A percentile compares a stretch with the other conserved stretches of the same genome.
These are phyloP conservation scores for Isurus oxyrinchus DNA, from an alignment of 2,113 vertebrate species.

Conservation along the genomic window DNA sequence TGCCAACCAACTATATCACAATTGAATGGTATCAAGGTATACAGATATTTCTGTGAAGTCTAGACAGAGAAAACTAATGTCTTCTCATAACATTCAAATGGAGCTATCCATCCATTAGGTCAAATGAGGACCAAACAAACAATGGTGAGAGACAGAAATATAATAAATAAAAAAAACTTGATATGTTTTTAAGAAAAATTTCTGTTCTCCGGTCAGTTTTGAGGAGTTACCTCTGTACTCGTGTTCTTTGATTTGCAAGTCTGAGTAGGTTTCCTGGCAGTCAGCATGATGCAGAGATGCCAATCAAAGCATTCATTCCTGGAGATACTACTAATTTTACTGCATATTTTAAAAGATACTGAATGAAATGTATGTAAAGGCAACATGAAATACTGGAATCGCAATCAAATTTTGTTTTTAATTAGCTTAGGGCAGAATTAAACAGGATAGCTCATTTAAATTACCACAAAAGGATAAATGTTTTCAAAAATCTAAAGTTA, in stretches of 20 bases:
- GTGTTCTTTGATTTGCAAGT: background rate
- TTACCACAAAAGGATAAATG: background rate
- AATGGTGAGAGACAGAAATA: background rate
- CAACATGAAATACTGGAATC: background rate
- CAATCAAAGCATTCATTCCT: background rate
- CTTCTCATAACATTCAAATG: background rate
- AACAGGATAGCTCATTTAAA: background rate
- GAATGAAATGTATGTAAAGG: background rate
- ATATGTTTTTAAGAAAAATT: background rate
- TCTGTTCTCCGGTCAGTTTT: background rate
- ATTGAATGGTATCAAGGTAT: background rate
- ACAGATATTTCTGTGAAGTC: background rate
- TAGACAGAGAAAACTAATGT: background rate
- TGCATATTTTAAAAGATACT: background rate
- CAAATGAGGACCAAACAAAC: background rate
- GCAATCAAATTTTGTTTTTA: background rate
- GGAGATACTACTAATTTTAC: background rate
- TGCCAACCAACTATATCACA: background rate
- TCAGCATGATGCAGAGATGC: background rate
- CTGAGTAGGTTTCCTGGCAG: background rate
- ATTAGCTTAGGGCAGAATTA: background rate
- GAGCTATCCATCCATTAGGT: background rate
- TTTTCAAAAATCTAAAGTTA: background rate
- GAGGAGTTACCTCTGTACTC: background rate
- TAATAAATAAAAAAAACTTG: background rate